phyloP scores from a whole-genome alignment of 2,797 vertebrate genomes.

The Parambassis ranga region DNA sequence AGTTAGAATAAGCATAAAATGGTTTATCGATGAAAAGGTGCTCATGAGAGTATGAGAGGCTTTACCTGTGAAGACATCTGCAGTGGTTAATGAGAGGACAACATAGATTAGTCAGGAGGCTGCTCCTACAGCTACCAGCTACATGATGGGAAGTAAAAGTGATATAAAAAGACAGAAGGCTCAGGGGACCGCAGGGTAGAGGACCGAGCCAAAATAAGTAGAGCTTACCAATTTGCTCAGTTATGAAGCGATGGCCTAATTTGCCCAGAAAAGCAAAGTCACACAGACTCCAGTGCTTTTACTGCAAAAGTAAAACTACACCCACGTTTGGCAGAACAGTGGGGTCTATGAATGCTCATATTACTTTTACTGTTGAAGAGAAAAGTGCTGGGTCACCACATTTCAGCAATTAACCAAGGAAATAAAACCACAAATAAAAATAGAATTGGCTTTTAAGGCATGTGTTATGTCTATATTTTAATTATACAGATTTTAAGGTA shows the following conservation, averaged over 20 bases:
- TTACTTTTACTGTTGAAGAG: background rate
- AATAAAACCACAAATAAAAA: background rate
- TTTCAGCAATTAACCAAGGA: background rate
- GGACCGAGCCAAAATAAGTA: slow-evolving; percentile 60
- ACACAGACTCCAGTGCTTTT: slow-evolving; percentile 7
- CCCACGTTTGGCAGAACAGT: background rate
- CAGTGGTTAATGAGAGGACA: slow-evolving; percentile 57
- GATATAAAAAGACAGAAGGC: slow-evolving; percentile 64
- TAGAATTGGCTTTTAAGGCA: background rate
- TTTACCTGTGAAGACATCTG: slow-evolving; percentile 64
- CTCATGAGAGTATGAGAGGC: slow-evolving; percentile 23
- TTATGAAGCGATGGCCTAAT: slow-evolving; percentile 65
- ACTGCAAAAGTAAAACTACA: background rate
- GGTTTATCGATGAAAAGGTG: slow-evolving; percentile 26
- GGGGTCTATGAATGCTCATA: background rate
- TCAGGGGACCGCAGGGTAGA: slow-evolving; percentile 45
- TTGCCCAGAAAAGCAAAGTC: slow-evolving; percentile 44
- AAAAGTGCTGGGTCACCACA: background rate
- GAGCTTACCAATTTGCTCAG: slow-evolving; percentile 67
- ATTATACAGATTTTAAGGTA: background rate
- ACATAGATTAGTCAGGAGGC: slow-evolving; percentile 54
- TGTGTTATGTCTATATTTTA: background rate
- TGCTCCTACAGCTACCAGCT: slow-evolving; percentile 39
- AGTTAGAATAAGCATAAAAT: slow-evolving; percentile 14
- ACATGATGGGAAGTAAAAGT: slow-evolving; percentile 51